Base-by-base conservation (phyloP, 2,888 invertebrate species). In the Corbicula japonica region DNA sequence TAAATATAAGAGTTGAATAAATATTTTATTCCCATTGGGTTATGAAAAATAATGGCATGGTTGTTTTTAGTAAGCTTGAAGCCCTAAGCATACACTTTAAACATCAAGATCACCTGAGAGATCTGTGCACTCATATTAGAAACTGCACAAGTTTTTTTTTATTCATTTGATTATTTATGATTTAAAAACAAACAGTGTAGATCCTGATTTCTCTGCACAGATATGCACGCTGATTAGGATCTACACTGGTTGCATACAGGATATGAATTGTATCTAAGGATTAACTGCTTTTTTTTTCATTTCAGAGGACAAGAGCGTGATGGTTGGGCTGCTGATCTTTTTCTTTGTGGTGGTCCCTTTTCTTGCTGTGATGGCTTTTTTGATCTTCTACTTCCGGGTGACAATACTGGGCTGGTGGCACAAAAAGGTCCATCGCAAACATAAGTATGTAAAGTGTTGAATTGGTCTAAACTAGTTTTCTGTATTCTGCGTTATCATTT, bases 271-370 rank as follows among this genome's bases (percentile, higher is more conserved):
- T n/a, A n/a, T n/a, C n/a, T n/a, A n/a, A n/a, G n/a, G n/a, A n/a
- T n/a, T n/a, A n/a, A n/a, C n/a, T n/a, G 8, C 10, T 38, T 38
- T 38, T 38, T 18, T 18, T n/a, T 70, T 30, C 28, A 35, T 86
- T 87, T 30, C 86, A 92, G 92, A 86, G 52, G 83, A 83, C 46
- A 86, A 88, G 52, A 76, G 82, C 34, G 65, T 91, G 50, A 95
- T 97, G 92, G 96, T 96, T 78, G 96, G 96, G 38, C 95, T 98
- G 94, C 97, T 97, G 93, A 95, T 98, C 85, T 96, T 98, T 88
- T 97, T 98, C 95, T 95, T 98, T 88, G 96, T 97, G 30, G 96
- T 98, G 86, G 94, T 98, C 70, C 98, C 98, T 0, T 93, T 95
- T 75, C 93, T 96, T 50, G 95, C 96, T 1, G 93, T 97, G 28